These are phyloP conservation scores for Chironomus tepperi DNA, from an alignment of 1,140 invertebrate species.

Conservation along the genomic window DNA sequence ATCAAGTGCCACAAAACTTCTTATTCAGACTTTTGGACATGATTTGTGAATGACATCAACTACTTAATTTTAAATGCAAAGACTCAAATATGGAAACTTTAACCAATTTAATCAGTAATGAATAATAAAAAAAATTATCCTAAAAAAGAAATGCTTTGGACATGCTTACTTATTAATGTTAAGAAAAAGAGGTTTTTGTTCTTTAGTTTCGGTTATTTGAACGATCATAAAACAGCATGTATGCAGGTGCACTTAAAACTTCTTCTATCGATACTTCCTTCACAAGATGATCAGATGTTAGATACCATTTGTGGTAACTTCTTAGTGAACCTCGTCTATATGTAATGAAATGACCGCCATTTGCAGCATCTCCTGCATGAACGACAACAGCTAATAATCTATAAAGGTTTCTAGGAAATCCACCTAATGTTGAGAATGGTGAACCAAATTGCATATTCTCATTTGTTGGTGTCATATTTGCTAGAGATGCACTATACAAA, in stretches of 20 bases:
- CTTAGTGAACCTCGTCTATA: constrained; percentile 64
- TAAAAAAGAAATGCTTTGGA: neutral
- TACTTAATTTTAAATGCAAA: neutral
- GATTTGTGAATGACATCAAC: neutral
- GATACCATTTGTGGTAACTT: constrained; percentile 52
- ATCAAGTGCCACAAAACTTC: too few species aligned
- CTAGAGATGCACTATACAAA: constrained; percentile 35
- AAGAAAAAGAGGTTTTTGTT: too few species aligned
- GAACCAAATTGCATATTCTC: constrained; percentile 28
- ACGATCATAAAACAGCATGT: constrained; percentile 59
- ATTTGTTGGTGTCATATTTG: constrained; percentile 32
- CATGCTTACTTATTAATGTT: too few species aligned
- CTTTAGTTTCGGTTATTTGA: neutral
- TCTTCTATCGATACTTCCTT: constrained; percentile 55
- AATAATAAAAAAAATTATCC: neutral
- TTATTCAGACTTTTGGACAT: too few species aligned
- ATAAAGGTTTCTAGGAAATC: constrained; percentile 48
- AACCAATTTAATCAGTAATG: neutral
- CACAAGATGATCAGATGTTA: constrained; percentile 57
- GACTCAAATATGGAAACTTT: neutral
- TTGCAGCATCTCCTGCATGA: constrained; percentile 67
- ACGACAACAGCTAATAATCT: constrained; percentile 76
- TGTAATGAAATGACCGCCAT: constrained; percentile 86
- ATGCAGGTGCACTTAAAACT: constrained; percentile 54
- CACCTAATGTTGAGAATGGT: constrained; percentile 30